Evolutionary conservation across 1,140 invertebrate species (phyloP).

Genomic region (Cotesia glomerata): DNA sequence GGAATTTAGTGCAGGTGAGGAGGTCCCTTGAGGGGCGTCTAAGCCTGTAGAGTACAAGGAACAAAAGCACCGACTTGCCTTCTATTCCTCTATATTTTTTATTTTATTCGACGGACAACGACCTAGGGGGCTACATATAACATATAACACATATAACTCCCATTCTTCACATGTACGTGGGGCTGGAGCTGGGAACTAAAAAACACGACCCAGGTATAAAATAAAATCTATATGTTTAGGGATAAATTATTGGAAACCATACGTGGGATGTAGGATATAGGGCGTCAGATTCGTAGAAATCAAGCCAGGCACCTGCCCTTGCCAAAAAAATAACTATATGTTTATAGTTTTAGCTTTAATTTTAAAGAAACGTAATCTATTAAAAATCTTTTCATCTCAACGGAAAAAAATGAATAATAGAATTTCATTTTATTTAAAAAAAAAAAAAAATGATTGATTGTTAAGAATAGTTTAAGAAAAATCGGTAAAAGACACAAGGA

Average conservation of each 20-base stretch:
- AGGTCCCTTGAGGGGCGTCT: constrained; percentile 46
- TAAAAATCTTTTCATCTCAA: not conserved
- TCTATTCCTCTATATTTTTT: constrained; percentile 36
- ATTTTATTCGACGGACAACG: constrained; percentile 32
- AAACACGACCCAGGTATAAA: constrained; percentile 9
- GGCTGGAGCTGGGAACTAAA: not conserved
- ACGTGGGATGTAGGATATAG: not conserved
- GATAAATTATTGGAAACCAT: constrained; percentile 21
- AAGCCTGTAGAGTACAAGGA: constrained; percentile 25
- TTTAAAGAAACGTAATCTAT: not conserved
- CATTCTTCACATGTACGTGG: not conserved
- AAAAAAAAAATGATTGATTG: too few relatives aligned
- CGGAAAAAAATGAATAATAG: not conserved
- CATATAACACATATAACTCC: not conserved
- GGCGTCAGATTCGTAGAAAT: constrained; percentile 6
- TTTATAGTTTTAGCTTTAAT: not conserved
- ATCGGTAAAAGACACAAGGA: too few relatives aligned
- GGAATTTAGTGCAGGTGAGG: constrained; percentile 62
- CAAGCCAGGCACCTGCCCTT: constrained; percentile 9
- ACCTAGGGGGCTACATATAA: not conserved
- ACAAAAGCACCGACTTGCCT: constrained; percentile 4
- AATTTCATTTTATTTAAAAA: too few relatives aligned
- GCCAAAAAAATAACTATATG: not conserved
- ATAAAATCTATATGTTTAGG: constrained; percentile 20
- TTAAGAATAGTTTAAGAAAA: too few relatives aligned